Base-by-base conservation (phyloP, 2,113 vertebrate species). In the Oceanites oceanicus region DNA sequence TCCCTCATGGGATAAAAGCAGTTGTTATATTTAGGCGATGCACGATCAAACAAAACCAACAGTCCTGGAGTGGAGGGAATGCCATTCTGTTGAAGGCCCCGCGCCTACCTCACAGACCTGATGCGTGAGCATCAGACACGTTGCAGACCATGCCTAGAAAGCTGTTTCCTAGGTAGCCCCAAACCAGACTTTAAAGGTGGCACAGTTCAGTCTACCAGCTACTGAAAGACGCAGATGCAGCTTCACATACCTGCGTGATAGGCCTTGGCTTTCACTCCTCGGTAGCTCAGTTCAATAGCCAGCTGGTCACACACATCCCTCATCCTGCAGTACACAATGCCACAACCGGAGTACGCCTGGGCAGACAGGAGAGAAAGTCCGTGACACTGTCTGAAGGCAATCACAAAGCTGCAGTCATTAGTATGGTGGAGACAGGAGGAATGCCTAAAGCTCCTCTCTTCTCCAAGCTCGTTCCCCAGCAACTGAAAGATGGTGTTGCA, bases 271-370 rank as follows among this genome's bases (percentile, higher is more conserved):
- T 94, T 94, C 81, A 99, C 88, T 29, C 99, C 99, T 26, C 99
- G 98, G 86, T 98, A 98, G 76, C 98, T 99, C 92, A 99, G 95
- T 86, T 99, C 98, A 66, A 97, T 93, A 10, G 99, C 99, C 94
- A 99, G 98, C 25, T 98, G 99, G 88, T 99, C 99, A 97, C 99
- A 99, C 86, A 97, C 90, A 2, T 99, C 99, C 95, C 99, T 98
- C 95, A 98, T 99, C 87, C 99, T 98, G 98, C 99, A 99, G 97
- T 99, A 99, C 73, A 99, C 97, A 44, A 99, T 99, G 92, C 99
- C 99, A 91, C 99, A 99, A 16, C 99, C 99, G 0, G 97, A 96
- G 53, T 96, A 97, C 18, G 63, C 88, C 98, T 97, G 92, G 68
- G 65, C 52, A 79, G 38, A 61, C 34, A 68, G 49, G 62, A 91